These are phyloP conservation scores for Ispidina lecontei DNA, from an alignment of 2,797 vertebrate species.

Conservation along the genomic window DNA sequence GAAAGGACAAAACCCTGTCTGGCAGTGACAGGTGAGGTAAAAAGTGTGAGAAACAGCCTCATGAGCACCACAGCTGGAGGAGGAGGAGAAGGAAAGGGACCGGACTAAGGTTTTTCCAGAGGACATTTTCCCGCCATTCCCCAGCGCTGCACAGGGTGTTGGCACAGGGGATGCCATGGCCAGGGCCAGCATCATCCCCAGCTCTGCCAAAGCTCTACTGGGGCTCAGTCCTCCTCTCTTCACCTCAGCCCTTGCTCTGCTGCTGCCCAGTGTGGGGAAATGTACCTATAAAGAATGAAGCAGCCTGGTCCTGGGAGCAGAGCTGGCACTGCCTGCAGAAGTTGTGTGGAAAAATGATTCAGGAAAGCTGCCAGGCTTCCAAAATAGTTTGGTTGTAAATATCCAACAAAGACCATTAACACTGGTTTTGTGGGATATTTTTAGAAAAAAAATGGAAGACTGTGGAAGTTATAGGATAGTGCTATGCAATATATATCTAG, in stretches of 20 bases:
- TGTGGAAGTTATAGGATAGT: not conserved
- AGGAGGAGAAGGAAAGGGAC: not conserved
- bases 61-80: not conserved
- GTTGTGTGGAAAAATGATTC: not conserved
- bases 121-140: not conserved
- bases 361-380: not conserved
- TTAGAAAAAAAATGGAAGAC: not conserved
- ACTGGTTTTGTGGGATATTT: not conserved
- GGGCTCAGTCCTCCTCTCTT: not conserved
- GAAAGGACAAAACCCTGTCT: not conserved
- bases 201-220: not conserved
- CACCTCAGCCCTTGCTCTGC: not conserved
- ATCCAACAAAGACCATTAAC: not conserved
- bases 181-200: not conserved
- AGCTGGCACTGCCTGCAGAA: not conserved
- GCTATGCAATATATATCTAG: not conserved
- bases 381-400: not conserved
- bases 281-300: not conserved
- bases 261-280: not conserved
- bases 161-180: not conserved
- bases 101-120: not conserved
- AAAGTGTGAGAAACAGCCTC: not conserved
- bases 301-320: not conserved
- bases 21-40: not conserved
- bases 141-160: not conserved